Base-by-base conservation (phyloP, 37 sponge, comb jelly and placozoan genomes). In the Eunapius fragilis region DNA sequence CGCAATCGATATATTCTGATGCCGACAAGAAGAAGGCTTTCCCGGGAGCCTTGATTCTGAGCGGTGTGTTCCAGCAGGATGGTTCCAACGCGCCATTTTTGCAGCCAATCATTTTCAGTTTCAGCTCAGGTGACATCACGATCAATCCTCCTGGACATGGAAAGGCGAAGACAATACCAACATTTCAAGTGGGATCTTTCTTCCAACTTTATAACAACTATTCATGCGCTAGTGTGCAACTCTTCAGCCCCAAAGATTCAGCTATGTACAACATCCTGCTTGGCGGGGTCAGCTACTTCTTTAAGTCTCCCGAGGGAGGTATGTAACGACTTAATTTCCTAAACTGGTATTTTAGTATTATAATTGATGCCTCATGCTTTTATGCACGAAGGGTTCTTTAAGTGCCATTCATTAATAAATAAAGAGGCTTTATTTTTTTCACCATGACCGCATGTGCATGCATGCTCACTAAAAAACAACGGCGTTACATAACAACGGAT, bases 11-110 rank as follows among this genome's bases (percentile, higher is more conserved):
- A 68, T 68, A 23, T 9, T 30, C 7, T 25, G 27, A 70, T 7
- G 9, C 71, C 7, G 5, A 7, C 7, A 70, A 3, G 3, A 41
- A 32, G 0, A 73, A 0, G 2, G 74, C 74, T 35, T 3, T 23
- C 36, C 38, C 41, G 22, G 78, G 78, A 17, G 78, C 78, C 22
- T 2, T 34, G 5, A 77, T 77, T 77, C 78, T 77, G 17, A 77
- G 78, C n/a, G 78, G 78, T 35, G 78, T 77, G 36, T 77, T 77
- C 78, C 32, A 77, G 2, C 78, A 77, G n/a, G 78, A 77, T 24
- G 78, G 78, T 17, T 77, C 78, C 22, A n/a, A 77, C 36, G 78
- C 78, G 0, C 78, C 78, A 34, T 77, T 37, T 34, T 38, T 77
- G 45, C 78, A 77, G 4, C 78, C 78, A 17, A 31, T 77, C 14